Evolutionary conservation across 1,140 invertebrate species (phyloP).

Genomic region (Hormaphis cornu): DNA sequence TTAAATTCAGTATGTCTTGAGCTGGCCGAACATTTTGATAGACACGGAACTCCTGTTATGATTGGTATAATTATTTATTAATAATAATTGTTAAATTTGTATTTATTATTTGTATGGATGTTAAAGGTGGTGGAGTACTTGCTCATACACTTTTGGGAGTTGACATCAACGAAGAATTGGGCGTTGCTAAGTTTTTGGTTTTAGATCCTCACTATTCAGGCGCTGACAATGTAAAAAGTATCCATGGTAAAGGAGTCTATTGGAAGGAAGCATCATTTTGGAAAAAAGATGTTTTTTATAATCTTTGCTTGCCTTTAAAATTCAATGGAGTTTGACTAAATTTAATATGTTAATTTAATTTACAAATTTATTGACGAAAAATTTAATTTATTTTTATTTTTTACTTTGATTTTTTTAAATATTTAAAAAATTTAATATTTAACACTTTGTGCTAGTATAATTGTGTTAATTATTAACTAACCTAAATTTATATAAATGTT

Average conservation of each 20-base stretch:
- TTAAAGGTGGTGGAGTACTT: constrained; percentile 82
- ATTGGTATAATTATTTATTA: constrained; percentile 60
- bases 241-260: constrained; percentile 74
- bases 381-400: too few relatives aligned
- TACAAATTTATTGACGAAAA: too few relatives aligned
- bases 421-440: neutral
- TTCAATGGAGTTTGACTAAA: constrained; percentile 42
- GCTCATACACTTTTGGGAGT: constrained; percentile 97
- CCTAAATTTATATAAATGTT: neutral
- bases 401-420: too few relatives aligned
- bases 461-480: neutral
- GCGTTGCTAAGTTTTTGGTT: constrained; percentile 79
- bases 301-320: constrained; percentile 81
- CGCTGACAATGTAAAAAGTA: constrained; percentile 56
- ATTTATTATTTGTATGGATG: neutral
- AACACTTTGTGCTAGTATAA: neutral
- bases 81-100: neutral
- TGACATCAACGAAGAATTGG: constrained; percentile 67
- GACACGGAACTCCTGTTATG: constrained; percentile 94
- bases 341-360: too few relatives aligned
- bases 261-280: constrained; percentile 89
- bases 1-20: constrained; percentile 68
- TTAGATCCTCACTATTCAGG: constrained; percentile 98
- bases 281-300: constrained; percentile 87
- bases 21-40: constrained; percentile 80